Conservation (phyloP, 2,797 vertebrate genomes). For the Remorina albescens region DNA sequence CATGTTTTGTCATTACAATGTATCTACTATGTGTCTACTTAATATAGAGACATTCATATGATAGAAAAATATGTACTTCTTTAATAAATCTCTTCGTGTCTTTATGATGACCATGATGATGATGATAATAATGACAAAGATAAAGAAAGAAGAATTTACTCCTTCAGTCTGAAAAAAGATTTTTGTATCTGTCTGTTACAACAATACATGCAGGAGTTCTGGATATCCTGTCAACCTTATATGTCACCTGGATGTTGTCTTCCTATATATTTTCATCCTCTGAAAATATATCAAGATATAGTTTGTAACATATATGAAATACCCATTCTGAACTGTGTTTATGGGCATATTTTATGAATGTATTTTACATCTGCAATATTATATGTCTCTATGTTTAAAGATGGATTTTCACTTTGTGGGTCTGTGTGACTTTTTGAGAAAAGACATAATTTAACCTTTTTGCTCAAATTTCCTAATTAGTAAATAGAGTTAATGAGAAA, state of each 20-base stretch:
- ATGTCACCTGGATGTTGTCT: no score
- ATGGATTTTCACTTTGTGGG: background rate
- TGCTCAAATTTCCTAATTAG: background rate
- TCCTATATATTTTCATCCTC: no score
- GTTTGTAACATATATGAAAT: no score
- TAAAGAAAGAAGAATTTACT: background rate
- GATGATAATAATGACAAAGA: background rate
- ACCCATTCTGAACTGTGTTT: no score
- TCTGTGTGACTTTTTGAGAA: background rate
- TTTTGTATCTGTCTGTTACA: background rate
- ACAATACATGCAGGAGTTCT: background rate
- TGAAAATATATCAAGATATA: no score
- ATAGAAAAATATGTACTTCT: background rate
- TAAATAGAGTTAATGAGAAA: conserved; percentile 9
- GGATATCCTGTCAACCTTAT: background rate
- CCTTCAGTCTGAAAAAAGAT: background rate
- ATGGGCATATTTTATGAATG: no score
- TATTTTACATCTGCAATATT: no score
- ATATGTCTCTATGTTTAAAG: background rate
- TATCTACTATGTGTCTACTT: conserved; percentile 3
- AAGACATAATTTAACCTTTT: background rate
- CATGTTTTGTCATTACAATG: background rate
- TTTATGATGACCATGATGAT: background rate
- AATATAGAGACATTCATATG: background rate
- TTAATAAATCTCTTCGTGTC: background rate